phyloP scores from a whole-genome alignment of 2,113 vertebrate genomes.

The Emydocephalus ijimae region DNA sequence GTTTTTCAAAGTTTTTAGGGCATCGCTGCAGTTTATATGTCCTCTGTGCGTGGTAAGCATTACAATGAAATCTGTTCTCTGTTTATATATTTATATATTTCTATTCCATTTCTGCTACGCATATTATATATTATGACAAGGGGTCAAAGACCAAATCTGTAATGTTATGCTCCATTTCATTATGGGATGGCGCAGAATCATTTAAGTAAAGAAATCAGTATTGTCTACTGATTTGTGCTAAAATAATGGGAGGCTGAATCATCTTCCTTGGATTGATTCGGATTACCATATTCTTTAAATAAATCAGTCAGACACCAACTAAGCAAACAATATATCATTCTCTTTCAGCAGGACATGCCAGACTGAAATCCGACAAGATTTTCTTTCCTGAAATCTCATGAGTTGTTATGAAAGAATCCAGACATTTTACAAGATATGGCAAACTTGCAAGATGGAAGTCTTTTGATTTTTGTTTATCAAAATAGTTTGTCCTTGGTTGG shows the following conservation, averaged over 20 bases:
- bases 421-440: no score
- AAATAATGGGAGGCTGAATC: neutral
- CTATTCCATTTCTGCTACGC: neutral
- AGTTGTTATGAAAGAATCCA: neutral
- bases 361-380: neutral
- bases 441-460: no score
- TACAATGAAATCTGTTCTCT: neutral
- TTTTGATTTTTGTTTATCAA: no score
- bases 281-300: neutral
- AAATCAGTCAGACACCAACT: neutral
- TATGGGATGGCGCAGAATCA: neutral
- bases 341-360: neutral
- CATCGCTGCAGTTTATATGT: neutral
- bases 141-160: neutral
- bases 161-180: neutral
- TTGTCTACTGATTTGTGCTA: neutral
- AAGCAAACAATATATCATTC: neutral
- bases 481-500: no score
- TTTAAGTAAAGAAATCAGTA: neutral
- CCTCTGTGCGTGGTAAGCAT: neutral
- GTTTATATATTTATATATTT: neutral
- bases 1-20: neutral
- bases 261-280: neutral
- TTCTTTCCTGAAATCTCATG: neutral
- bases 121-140: neutral